These are phyloP conservation scores for Siderastrea radians DNA, from an alignment of 92 coral and sea anemone genomes.

Conservation along the genomic window DNA sequence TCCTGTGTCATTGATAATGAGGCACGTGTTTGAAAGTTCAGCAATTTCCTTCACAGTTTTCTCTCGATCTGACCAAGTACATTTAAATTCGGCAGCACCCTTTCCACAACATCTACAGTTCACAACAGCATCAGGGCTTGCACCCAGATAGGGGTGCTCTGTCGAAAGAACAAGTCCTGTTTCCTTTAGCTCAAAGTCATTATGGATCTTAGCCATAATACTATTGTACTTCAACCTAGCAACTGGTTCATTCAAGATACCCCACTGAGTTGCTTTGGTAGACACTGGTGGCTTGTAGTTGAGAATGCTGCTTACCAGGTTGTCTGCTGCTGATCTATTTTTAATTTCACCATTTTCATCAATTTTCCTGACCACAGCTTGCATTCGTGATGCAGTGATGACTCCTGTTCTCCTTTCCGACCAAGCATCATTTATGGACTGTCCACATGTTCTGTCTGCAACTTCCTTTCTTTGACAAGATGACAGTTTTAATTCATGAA, in stretches of 20 bases:
- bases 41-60: no score
- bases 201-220: background rate
- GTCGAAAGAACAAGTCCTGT: constrained; percentile 22
- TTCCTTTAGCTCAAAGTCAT: constrained; percentile 12
- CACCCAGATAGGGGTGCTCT: constrained; percentile 22
- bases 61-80: constrained; percentile 52
- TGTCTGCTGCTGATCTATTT: constrained; percentile 8
- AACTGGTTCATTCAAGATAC: constrained; percentile 25
- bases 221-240: constrained; percentile 4
- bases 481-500: no score
- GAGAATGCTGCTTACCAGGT: constrained; percentile 23
- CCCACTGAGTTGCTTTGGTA: constrained; percentile 41
- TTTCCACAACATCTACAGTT: constrained; percentile 50
- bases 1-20: no score
- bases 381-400: no score
- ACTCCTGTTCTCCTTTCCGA: no score
- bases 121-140: constrained; percentile 57
- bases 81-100: constrained; percentile 50
- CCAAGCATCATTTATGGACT: no score
- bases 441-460: no score
- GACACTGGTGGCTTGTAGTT: constrained; percentile 9
- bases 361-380: no score
- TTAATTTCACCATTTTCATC: constrained; percentile 19
- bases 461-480: no score
- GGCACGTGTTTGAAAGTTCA: no score